Evolutionary conservation across 1,140 invertebrate genomes (phyloP).

Genomic region (Euborellia annulipes): DNA sequence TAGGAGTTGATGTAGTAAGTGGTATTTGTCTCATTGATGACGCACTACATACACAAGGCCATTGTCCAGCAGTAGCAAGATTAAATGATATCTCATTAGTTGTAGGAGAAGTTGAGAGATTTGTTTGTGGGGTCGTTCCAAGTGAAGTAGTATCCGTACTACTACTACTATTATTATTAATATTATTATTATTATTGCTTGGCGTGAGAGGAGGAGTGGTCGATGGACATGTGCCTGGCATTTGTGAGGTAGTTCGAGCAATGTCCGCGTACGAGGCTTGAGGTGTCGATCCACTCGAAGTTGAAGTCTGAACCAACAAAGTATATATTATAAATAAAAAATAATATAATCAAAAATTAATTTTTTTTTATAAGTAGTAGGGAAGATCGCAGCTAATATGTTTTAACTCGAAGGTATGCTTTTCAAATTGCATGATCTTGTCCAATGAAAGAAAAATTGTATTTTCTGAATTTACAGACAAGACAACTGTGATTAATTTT

Average conservation of each 20-base stretch:
- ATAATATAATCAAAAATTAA: too few relatives aligned
- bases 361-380: too few relatives aligned
- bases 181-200: too few relatives aligned
- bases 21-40: background rate
- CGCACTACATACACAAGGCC: background rate
- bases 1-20: background rate
- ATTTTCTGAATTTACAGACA: too few relatives aligned
- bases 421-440: too few relatives aligned
- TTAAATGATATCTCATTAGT: background rate
- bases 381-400: too few relatives aligned
- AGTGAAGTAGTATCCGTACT: too few relatives aligned
- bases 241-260: constrained; percentile 33
- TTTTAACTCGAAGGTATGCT: too few relatives aligned
- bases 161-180: constrained; percentile 1
- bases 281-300: constrained; percentile 33
- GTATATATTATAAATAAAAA: too few relatives aligned
- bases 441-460: too few relatives aligned
- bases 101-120: background rate
- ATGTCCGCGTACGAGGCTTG: constrained; percentile 61
- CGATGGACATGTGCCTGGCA: background rate
- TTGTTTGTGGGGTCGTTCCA: too few relatives aligned
- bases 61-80: background rate
- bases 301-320: constrained; percentile 18
- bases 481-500: too few relatives aligned
- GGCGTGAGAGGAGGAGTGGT: background rate